These are phyloP conservation scores for Ranitomeya imitator DNA, from an alignment of 2,113 vertebrate species.

Conservation along the genomic window DNA sequence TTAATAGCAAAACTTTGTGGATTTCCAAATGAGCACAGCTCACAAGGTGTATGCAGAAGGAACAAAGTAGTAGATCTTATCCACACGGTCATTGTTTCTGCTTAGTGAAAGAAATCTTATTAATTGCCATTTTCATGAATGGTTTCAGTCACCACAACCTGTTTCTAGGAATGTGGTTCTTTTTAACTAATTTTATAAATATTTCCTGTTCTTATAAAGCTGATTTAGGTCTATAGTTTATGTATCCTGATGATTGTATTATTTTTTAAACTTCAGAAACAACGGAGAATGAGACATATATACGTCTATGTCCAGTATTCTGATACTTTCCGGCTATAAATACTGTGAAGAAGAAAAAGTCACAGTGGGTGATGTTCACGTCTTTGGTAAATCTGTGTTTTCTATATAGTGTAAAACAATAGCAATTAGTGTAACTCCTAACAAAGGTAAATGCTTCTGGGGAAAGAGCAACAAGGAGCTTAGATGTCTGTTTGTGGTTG, in stretches of 20 bases:
- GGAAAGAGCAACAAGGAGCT: constrained; percentile 16
- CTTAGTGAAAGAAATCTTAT: neutral
- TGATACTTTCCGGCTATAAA: neutral
- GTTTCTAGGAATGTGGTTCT: too few species aligned
- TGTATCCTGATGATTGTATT: too few species aligned
- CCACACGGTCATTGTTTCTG: neutral
- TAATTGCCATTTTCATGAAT: neutral
- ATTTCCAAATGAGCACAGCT: neutral
- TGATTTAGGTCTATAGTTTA: too few species aligned
- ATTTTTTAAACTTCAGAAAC: neutral
- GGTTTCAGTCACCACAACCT: neutral
- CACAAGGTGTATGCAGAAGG: neutral
- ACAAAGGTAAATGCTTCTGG: constrained; percentile 35
- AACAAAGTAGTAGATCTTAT: neutral
- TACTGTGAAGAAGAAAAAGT: constrained; percentile 8
- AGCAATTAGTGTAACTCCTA: constrained; percentile 30
- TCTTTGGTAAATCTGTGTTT: constrained; percentile 1
- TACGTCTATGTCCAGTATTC: neutral
- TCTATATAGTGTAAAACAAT: constrained; percentile 41
- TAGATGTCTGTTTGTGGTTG: neutral
- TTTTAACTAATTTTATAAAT: too few species aligned
- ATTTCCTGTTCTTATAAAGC: too few species aligned
- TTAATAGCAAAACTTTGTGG: neutral
- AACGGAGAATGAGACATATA: neutral
- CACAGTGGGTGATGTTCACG: constrained; percentile 24